phyloP scores from a whole-genome alignment of 2,888 invertebrate genomes.

The Spicauda simplicius region DNA sequence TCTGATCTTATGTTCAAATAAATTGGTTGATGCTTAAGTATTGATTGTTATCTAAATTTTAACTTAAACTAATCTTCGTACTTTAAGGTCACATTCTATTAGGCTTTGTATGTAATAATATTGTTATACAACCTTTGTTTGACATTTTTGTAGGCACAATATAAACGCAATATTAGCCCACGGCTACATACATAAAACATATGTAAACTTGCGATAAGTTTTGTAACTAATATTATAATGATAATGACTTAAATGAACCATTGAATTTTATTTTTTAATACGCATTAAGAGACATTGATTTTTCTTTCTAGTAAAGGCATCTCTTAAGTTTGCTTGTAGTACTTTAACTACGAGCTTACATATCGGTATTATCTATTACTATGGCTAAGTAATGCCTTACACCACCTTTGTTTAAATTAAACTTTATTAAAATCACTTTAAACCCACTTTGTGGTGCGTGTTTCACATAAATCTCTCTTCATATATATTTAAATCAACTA shows the following conservation, averaged over 20 bases:
- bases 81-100: background rate
- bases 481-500: conserved; percentile 4
- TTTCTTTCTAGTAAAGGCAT: too few species aligned
- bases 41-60: background rate
- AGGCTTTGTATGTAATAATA: background rate
- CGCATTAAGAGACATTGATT: too few species aligned
- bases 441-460: background rate
- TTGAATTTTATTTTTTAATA: too few species aligned
- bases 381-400: too few species aligned
- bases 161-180: background rate
- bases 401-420: too few species aligned
- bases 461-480: background rate
- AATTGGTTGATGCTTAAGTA: background rate
- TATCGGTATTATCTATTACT: too few species aligned
- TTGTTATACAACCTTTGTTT: background rate
- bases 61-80: background rate
- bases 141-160: background rate
- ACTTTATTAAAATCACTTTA: background rate
- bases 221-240: too few species aligned
- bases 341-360: too few species aligned
- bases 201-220: too few species aligned
- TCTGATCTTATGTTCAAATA: conserved; percentile 26
- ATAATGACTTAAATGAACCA: too few species aligned
- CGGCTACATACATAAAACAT: background rate
- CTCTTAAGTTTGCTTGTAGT: too few species aligned